These are phyloP conservation scores for Hippoglossus stenolepis DNA, from an alignment of 2,113 vertebrate genomes.

Conservation along the genomic window DNA sequence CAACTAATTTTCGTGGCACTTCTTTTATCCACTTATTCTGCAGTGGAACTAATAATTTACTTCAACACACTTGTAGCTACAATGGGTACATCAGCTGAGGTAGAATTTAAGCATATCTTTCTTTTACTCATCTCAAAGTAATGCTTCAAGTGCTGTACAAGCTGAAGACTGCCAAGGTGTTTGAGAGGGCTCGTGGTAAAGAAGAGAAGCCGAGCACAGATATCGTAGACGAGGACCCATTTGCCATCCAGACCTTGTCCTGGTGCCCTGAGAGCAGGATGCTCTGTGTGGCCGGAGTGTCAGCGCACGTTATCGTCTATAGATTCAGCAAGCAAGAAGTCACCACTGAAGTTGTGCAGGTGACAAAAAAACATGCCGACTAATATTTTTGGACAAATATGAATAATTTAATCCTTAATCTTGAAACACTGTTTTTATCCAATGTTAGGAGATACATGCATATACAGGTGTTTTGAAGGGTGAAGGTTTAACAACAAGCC, in stretches of 20 bases:
- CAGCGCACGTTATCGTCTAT: slow-evolving; percentile 94
- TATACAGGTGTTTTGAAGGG: not conserved
- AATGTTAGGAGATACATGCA: not conserved
- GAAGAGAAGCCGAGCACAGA: slow-evolving; percentile 92
- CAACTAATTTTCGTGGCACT: too few relatives aligned
- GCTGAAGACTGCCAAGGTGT: slow-evolving; percentile 98
- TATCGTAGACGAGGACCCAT: slow-evolving; percentile 96
- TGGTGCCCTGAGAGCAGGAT: slow-evolving; percentile 98
- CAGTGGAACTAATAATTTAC: too few relatives aligned
- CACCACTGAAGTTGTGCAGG: slow-evolving; percentile 91
- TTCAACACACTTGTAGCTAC: too few relatives aligned
- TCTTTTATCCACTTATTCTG: too few relatives aligned
- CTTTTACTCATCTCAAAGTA: slow-evolving; percentile 77
- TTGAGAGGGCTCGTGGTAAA: slow-evolving; percentile 92
- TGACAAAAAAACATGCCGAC: slow-evolving; percentile 50
- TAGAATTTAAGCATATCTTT: not conserved
- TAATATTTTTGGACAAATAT: too few relatives aligned
- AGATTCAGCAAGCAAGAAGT: slow-evolving; percentile 97
- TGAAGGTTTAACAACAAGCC: not conserved
- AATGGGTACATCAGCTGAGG: too few relatives aligned
- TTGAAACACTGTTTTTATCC: too few relatives aligned
- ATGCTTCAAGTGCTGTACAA: slow-evolving; percentile 98
- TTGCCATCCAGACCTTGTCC: slow-evolving; percentile 95
- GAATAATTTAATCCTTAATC: too few relatives aligned
- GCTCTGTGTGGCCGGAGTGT: slow-evolving; percentile 94